Evolutionary conservation across 2,113 vertebrate genomes (phyloP), one percentile per base, ranked within the genome.

Genomic region (Rhizomys pruinosus): DNA sequence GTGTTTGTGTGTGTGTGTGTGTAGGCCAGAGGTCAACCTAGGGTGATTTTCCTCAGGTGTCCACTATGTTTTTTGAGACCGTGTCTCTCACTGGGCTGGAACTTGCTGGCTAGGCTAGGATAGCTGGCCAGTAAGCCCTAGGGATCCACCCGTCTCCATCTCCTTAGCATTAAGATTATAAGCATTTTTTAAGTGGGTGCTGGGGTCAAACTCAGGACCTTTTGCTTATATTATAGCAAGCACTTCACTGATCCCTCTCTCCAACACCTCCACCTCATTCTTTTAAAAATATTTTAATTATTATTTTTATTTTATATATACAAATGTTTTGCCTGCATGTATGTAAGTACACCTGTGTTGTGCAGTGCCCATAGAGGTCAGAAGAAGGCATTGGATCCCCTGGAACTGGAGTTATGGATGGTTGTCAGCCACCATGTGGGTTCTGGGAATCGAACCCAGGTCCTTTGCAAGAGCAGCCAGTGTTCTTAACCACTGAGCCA

Each of bases 1-100:
- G 5, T 7, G 19, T 2, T 16, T 15, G 19, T 12, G 15, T 22
- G 19, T 22, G 10, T 37, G 32, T n/a, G 32, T 3, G 61, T 0
- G 2, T 6, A 13, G 1, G 6, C 12, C 37, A 16, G 3, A 61
- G 16, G 4, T 17, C 16, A 29, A 61, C 15, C 79, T 39, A 22
- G 61, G 55, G 77, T 23, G 12, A 27, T 39, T 32, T 13, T 3
- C 7, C 5, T n/a, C 32, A 7, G 34, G 34, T 78, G 9, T 10
- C 52, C 57, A 57, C 32, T 39, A n/a, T 57, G 34, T 34, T 73
- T 42, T 63, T 81, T 29, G 13, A 66, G 44, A 55, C 10, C 10
- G 25, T 11, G 55, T n/a, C 23, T 42, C 20, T 63, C 79, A 29
- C 57, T 81, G 59, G 25, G n/a, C 37, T 63, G n/a, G 57, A 42